Evolutionary conservation across 2,888 invertebrate genomes (phyloP), one percentile per base, ranked within the genome.

Genomic region (Phasia obesa): DNA sequence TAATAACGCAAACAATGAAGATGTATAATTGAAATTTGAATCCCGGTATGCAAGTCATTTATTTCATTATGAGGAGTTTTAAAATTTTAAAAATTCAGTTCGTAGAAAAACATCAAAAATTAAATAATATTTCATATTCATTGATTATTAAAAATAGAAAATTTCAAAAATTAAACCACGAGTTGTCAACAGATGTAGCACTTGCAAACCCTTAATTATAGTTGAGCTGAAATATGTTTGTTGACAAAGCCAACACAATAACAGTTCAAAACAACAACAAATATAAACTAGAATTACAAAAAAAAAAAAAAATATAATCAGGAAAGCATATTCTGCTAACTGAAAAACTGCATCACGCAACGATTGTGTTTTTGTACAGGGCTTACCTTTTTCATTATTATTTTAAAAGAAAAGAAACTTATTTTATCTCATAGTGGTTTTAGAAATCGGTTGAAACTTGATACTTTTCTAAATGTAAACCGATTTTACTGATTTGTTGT

Each of bases 131-230:
- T 51, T 42, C 21, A 51, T 57, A 55, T 70, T 70, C 62, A 81
- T 60, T 81, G 35, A 73, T 67, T 60, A 57, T 69, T 38, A 67
- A 57, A 64, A 25, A 59, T 47, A 17, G 27, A 25, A 2, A 73
- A 73, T 69, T 73, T 69, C 73, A 53, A 71, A 53, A 76, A 62
- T 59, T 17, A 65, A 76, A 67, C 23, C 76, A 59, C 67, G 35
- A 77, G 69, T 73, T 69, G 81, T 82, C 81, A 73, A 67, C 77
- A 71, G 76, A 67, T 81, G 47, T 81, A 73, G 71, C 81, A 77
- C 67, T 81, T 77, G 55, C 7, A 53, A 82, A 74, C 62, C 62
- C n/a, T 57, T 77, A 15, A 82, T 82, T 81, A 81, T 49, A 38
- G 13, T 69, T 51, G 21, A 38, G 31, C 31, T 31, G 31, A 35